A percentile compares a stretch with the other conserved stretches of the same genome.
phyloP scores from a whole-genome alignment of 1,140 invertebrate genomes.

The Palaemon carinicauda region DNA sequence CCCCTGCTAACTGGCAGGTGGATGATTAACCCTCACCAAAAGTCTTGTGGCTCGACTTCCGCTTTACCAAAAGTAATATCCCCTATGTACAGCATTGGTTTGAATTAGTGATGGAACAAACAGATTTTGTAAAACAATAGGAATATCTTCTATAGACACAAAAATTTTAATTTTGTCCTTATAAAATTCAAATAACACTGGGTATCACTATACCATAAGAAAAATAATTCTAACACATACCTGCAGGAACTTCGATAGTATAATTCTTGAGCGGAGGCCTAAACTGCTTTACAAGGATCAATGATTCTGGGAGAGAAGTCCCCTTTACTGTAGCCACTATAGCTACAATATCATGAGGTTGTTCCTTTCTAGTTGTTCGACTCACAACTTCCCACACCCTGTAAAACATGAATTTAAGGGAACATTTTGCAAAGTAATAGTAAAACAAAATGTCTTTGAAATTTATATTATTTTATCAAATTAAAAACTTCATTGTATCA shows the following conservation, averaged over 20 bases:
- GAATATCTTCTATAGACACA: too few relatives aligned
- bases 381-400: conserved; percentile 23
- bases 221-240: background rate
- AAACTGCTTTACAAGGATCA: conserved; percentile 25
- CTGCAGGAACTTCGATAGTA: conserved; percentile 23
- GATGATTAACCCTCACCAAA: too few relatives aligned
- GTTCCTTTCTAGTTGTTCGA: background rate
- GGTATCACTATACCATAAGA: background rate
- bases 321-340: background rate
- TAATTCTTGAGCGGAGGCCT: conserved; percentile 2
- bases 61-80: too few relatives aligned
- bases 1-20: too few relatives aligned
- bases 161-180: too few relatives aligned
- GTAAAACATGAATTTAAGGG: too few relatives aligned
- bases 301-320: background rate
- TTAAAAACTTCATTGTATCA: too few relatives aligned
- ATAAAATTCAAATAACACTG: background rate
- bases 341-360: background rate
- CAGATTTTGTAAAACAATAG: background rate
- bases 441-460: too few relatives aligned
- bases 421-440: too few relatives aligned
- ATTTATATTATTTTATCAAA: too few relatives aligned
- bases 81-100: too few relatives aligned
- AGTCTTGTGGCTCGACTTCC: too few relatives aligned
- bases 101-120: background rate